Evolutionary conservation across 1,140 invertebrate species (phyloP).

Genomic region (Luehdorfia chinensis): DNA sequence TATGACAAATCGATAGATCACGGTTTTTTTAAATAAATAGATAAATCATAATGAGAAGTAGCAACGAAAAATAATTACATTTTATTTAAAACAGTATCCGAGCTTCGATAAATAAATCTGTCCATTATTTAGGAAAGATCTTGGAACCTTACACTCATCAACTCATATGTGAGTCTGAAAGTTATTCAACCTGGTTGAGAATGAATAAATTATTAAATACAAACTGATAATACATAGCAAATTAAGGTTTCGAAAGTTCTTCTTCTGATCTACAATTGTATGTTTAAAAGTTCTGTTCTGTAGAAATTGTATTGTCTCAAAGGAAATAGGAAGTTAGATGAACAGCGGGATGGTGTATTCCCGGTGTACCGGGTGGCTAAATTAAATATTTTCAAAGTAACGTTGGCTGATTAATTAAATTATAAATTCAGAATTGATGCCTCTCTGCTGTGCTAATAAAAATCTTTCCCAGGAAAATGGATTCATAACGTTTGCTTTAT

Average conservation of each 20-base stretch:
- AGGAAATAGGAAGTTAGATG: conserved; percentile 22
- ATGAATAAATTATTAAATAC: too few relatives aligned
- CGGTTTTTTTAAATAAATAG: too few relatives aligned
- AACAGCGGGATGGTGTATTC: conserved; percentile 25
- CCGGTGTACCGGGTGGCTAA: conserved; percentile 34
- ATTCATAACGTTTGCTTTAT: conserved; percentile 32
- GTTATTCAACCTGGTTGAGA: too few relatives aligned
- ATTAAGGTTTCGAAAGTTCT: conserved; percentile 1
- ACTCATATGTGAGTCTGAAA: too few relatives aligned
- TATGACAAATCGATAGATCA: too few relatives aligned
- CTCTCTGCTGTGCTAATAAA: conserved; percentile 31
- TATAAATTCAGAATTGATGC: conserved; percentile 56
- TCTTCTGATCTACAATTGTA: conserved; percentile 1
- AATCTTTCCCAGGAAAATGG: conserved; percentile 39
- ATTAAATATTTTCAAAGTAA: conserved; percentile 50
- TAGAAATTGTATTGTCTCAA: conserved; percentile 11
- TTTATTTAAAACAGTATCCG: too few relatives aligned
- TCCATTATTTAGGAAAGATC: too few relatives aligned
- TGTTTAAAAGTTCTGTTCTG: conserved; percentile 10
- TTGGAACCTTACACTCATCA: too few relatives aligned
- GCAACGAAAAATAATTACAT: too few relatives aligned
- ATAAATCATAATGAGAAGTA: too few relatives aligned
- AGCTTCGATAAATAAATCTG: too few relatives aligned
- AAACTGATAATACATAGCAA: too few relatives aligned
- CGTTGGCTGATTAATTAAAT: conserved; percentile 50